A percentile compares a stretch with the other conserved stretches of the same genome.
Evolutionary conservation across 2,888 invertebrate species (phyloP).

Genomic region (Heliconius cydno): DNA sequence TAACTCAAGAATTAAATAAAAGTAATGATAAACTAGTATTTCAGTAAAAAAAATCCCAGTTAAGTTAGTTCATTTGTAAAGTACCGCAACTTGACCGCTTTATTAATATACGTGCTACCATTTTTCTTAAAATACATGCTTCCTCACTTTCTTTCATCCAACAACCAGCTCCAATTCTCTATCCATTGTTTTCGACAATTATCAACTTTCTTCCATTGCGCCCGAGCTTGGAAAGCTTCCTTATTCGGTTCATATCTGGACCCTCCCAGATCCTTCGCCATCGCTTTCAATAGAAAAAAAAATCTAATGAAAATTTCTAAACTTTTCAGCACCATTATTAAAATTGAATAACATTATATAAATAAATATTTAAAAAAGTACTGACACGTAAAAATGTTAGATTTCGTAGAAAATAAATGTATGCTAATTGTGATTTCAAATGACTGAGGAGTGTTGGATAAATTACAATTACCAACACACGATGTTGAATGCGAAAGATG

Average conservation of each 20-base stretch:
- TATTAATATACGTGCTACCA: neutral
- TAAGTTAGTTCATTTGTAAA: neutral
- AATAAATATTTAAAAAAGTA: neutral
- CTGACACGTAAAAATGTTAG: neutral
- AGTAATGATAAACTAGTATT: neutral
- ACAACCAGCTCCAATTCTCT: constrained; percentile 75
- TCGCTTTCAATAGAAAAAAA: constrained; percentile 34
- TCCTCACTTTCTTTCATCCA: constrained; percentile 69
- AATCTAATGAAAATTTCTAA: neutral
- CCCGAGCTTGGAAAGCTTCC: constrained; percentile 76
- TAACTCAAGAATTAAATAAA: neutral
- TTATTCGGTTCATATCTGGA: constrained; percentile 70
- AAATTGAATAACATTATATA: neutral
- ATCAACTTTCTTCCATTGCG: constrained; percentile 76
- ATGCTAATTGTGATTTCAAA: no score
- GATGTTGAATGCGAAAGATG: neutral
- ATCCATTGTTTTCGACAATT: constrained; percentile 72
- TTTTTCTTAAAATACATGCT: neutral
- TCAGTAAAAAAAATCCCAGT: neutral
- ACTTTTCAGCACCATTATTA: neutral
- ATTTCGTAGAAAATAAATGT: neutral
- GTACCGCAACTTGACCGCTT: neutral
- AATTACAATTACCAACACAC: neutral
- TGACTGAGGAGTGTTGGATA: no score
- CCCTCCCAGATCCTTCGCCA: constrained; percentile 56